Evolutionary conservation across 2,113 vertebrate genomes (phyloP), one percentile per base, ranked within the genome.

Genomic region (Acanthochromis polyacanthus): DNA sequence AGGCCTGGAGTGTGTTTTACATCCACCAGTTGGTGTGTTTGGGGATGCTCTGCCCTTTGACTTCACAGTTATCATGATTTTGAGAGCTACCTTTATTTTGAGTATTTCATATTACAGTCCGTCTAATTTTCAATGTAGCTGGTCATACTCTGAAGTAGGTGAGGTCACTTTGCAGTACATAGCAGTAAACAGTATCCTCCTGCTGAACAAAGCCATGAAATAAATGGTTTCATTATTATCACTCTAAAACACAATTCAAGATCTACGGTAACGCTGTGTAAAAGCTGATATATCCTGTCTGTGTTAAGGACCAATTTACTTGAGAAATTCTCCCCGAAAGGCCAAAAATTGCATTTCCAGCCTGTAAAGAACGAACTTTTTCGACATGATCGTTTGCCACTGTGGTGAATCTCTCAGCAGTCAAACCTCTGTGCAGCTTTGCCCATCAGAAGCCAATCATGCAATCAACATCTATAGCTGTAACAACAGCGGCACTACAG

Each of bases 381-480:
- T 28, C n/a, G 43, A 20, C 9, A 14, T 36, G n/a, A 43, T 64
- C 16, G 5, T 71, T 60, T 60, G 45, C 36, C 61, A 5, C 48
- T n/a, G 38, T 11, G 16, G 45, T 50, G 1, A 53, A n/a, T 55
- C 46, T 58, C 30, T 65, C 3, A 65, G 53, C 15, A 43, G 69
- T 14, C 5, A 5, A 68, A 64, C 28, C 7, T 40, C 50, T 43
- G 20, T 22, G 38, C 66, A 55, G 30, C 23, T 11, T 62, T 17
- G 4, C 46, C 55, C 30, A 65, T 74, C 59, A 53, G 43, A 40
- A 78, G 22, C 71, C 11, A 55, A 68, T 75, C 70, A 32, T 8
- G 43, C 50, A 50, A 52, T 30, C 63, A 30, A 45, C 66, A 60
- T 75, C 38, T 58, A 11, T 15, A 11, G 20, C 60, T 69, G 3